Evolutionary conservation across 2,888 invertebrate genomes (phyloP), one percentile per base, ranked within the genome.

Genomic region (Amblyteles armatorius): DNA sequence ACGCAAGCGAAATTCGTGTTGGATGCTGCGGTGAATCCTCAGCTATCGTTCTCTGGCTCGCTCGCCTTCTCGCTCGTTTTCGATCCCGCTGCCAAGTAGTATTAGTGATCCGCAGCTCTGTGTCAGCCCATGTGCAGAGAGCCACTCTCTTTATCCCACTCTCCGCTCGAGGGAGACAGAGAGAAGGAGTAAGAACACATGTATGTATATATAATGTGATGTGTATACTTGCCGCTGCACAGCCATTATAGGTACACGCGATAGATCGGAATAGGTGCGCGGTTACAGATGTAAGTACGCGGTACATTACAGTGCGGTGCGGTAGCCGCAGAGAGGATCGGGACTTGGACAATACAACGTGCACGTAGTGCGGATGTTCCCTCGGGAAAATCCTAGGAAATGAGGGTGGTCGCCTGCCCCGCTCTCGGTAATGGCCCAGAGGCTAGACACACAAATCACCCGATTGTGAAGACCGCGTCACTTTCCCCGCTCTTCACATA

Each of bases 371-470:
- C 16, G 29, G 36, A 76, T 33, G 29, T 76, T 44, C 74, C 74
- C 63, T 63, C 29, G 48, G 76, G 65, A 22, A 50, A 50, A 76
- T 48, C 33, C 63, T 63, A 11, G 78, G 78, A 57, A 60, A 60
- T 55, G 65, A 65, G 81, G 78, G 55, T 76, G 44, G 44, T 16
- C 13, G 44, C 44, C 44, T 16, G 63, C 63, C 44, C 44, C 16
- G 63, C 72, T 63, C 72, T 29, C 52, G 74, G 83, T 86, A 82
- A 86, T 82, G 80, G 83, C 83, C 73, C 73, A 19, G 60, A 83
- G 82, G 68, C 76, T 74, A 83, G 81, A 86, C 74, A 79, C 83
- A 86, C 83, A 86, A 86, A 86, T 86, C 86, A 83, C 83, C 65
- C 79, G 67, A 71, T 86, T 78, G 79, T 76, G 77, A 73, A 76